Evolutionary conservation across 2,113 vertebrate species (phyloP), one percentile per base, ranked within the genome.

Genomic region (Dipodomys spectabilis): DNA sequence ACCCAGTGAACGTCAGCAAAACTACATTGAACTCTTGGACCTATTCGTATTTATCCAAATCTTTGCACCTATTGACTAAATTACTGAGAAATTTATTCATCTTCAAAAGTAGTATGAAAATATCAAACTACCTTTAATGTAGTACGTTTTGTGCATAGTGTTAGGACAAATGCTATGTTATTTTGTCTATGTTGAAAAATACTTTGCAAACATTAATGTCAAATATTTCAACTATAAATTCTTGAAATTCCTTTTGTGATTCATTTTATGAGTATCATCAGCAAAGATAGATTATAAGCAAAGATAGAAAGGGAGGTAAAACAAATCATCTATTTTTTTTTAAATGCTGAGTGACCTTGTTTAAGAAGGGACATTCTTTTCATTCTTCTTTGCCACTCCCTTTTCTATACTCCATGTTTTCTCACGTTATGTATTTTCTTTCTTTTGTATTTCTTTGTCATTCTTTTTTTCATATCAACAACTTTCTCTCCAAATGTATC

Each of bases 21-120:
- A 6, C 10, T 19, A 3, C 72, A 8, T 20, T 4, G 15, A 6
- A 65, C 0, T 0, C 64, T 20, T 2, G 16, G 28, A 49, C 3
- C 57, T 15, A 20, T 7, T 4, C 0, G 0, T 22, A 10, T 5
- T 23, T 30, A 32, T 5, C 18, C 2, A 81, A 62, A 92, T 45
- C 57, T 39, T 2, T 3, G 0, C 49, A 25, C 23, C 2, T 9
- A 19, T 23, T 57, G 15, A 45, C 25, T 0, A 12, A 83, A 28
- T 68, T 67, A 64, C 20, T 19, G 5, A 53, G 3, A 44, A 11
- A 20, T 25, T 64, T 80, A 27, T 69, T 68, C 45, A 78, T 39
- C 86, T 65, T 49, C 49, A 49, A 73, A 91, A 86, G 15, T 71
- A 75, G 27, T 60, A 57, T 7, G 13, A 88, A 92, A 82, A 72